Conservation (phyloP, 2,797 vertebrate species). For the Arctocebus calabarensis region DNA sequence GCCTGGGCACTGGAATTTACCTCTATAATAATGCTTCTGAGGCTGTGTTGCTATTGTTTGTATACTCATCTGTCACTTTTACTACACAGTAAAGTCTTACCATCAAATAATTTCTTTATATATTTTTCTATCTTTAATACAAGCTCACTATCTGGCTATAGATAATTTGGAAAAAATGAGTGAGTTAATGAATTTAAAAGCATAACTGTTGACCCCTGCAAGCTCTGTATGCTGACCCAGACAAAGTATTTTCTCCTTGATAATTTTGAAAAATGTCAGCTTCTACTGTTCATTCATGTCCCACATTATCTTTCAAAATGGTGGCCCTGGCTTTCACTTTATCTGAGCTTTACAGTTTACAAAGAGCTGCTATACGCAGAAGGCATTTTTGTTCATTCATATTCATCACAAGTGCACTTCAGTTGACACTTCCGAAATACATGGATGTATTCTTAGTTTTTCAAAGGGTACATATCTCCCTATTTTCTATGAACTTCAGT, state of each 20-base stretch:
- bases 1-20: background rate
- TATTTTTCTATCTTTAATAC: background rate
- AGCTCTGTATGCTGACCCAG: background rate
- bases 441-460: background rate
- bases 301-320: background rate
- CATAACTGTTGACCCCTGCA: background rate
- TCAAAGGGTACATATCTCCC: background rate
- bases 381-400: background rate
- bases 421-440: background rate
- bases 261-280: background rate
- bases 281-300: background rate
- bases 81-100: background rate
- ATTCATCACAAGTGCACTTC: background rate
- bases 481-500: background rate
- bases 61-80: background rate
- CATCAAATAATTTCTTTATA: background rate
- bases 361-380: background rate
- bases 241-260: background rate
- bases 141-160: background rate
- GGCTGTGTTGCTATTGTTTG: background rate
- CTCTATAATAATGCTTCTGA: background rate
- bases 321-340: fast-evolving
- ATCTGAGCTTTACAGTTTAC: background rate
- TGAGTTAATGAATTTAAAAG: background rate
- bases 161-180: background rate